Evolutionary conservation across 1,140 invertebrate species (phyloP).

Genomic region (Schlechtendalia chinensis): DNA sequence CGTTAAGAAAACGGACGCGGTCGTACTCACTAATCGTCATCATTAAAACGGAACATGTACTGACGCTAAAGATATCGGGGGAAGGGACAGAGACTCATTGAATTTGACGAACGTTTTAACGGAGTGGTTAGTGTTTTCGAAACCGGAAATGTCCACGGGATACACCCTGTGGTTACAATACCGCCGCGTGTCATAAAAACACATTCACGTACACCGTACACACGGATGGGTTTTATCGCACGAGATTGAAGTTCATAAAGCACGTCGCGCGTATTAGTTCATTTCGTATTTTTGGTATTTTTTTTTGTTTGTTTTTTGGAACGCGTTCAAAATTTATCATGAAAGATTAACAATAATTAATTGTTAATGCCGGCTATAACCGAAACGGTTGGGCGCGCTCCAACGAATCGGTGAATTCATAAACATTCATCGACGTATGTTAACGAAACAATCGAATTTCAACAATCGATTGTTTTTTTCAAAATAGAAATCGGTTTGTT

Average conservation of each 20-base stretch:
- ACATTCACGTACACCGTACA: neutral
- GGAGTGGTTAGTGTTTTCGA: no score
- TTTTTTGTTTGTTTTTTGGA: conserved; percentile 24
- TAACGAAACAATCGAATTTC: neutral
- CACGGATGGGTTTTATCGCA: neutral
- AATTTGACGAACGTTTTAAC: no score
- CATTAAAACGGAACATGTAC: neutral
- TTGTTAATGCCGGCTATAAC: conserved; percentile 11
- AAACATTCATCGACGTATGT: conserved; percentile 28
- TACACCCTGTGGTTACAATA: no score
- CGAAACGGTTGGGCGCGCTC: neutral
- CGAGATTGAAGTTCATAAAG: conserved; percentile 4
- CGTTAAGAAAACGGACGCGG: no score
- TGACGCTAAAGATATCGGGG: neutral
- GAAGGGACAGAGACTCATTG: no score
- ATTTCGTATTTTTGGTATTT: neutral
- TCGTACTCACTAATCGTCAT: no score
- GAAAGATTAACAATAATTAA: conserved; percentile 39
- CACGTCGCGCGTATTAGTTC: neutral
- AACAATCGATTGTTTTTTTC: neutral
- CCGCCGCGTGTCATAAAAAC: neutral
- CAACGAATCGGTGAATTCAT: conserved; percentile 6
- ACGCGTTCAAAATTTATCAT: conserved; percentile 2
- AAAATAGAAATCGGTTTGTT: neutral
- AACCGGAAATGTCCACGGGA: no score